Conservation (phyloP, 2,113 vertebrate species). For the Melanocharis versteri region DNA sequence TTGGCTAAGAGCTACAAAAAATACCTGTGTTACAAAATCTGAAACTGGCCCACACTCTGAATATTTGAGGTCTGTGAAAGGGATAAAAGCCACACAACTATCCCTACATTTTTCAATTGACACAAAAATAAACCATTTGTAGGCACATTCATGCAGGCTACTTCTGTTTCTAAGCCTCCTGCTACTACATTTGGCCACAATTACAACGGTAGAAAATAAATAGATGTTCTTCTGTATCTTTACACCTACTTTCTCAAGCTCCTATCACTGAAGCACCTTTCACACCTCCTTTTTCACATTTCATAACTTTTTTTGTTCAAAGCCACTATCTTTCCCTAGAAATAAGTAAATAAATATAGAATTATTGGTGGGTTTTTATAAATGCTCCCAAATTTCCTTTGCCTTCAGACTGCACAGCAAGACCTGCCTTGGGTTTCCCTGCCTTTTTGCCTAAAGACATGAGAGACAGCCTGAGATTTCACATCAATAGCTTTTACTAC, state of each 20-base stretch:
- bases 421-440: not conserved
- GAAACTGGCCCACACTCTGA: conserved; percentile 38
- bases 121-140: conserved; percentile 41
- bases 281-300: not conserved
- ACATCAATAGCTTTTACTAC: conserved; percentile 1
- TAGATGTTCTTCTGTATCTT: conserved; percentile 35
- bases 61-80: conserved; percentile 33
- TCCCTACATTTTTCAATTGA: conserved; percentile 38
- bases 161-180: conserved; percentile 16
- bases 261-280: not conserved
- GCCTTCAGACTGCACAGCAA: not conserved
- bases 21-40: not conserved
- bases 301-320: not conserved
- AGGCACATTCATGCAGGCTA: conserved; percentile 11
- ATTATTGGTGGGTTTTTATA: not conserved
- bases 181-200: conserved; percentile 50
- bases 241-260: conserved; percentile 52
- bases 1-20: not conserved
- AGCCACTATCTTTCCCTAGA: not conserved
- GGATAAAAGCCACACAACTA: conserved; percentile 9
- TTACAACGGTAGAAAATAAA: conserved; percentile 46
- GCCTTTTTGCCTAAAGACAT: not conserved
- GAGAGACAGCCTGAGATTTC: not conserved
- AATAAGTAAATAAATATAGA: not conserved
- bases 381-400: not conserved